Conservation (phyloP, 2,888 invertebrate genomes). For the Polydrusus pterygomalis region DNA sequence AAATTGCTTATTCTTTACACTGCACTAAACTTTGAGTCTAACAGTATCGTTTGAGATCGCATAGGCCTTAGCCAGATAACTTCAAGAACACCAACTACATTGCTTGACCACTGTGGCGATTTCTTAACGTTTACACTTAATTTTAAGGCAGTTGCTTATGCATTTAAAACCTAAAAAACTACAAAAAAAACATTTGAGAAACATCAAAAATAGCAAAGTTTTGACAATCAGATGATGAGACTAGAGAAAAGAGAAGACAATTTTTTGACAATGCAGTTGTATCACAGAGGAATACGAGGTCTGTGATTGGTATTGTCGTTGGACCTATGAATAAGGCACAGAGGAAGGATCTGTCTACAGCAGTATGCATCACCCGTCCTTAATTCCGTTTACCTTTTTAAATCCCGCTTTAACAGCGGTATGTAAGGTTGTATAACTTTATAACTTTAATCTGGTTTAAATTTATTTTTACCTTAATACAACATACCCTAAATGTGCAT, state of each 20-base stretch:
- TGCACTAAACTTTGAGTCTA: conserved; percentile 1
- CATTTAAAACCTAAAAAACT: conserved; percentile 17
- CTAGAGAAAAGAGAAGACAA: no score
- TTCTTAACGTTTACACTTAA: conserved; percentile 1
- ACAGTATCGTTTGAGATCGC: background rate
- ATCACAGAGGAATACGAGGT: no score
- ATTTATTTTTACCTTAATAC: no score
- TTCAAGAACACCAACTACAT: conserved; percentile 4
- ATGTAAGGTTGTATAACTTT: no score
- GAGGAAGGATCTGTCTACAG: no score
- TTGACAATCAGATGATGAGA: conserved; percentile 41
- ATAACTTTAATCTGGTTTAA: no score
- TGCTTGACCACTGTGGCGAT: background rate
- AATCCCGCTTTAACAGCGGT: no score
- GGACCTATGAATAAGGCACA: no score
- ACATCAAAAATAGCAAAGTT: background rate
- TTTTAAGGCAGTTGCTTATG: background rate
- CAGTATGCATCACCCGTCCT: no score
- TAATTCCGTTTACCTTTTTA: no score
- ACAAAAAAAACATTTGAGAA: background rate
- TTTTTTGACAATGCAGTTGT: conserved; percentile 2
- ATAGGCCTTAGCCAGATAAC: background rate
- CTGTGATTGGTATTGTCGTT: no score
- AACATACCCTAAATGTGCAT: no score
- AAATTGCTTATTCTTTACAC: background rate